phyloP scores from a whole-genome alignment of 2,888 invertebrate species.

The Plebejus anna region DNA sequence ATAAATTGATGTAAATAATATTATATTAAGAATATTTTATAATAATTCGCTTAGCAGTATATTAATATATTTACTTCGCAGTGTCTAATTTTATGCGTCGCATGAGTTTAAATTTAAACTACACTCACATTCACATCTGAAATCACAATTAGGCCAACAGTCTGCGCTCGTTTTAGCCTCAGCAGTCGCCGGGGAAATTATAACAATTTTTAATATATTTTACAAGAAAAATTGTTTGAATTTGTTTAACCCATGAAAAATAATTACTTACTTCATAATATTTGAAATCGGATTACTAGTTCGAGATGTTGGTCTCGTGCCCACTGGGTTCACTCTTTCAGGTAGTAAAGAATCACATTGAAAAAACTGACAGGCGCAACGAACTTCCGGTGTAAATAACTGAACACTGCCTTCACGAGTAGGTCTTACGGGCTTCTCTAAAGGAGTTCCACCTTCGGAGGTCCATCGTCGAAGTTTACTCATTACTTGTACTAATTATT shows the following conservation, averaged over 20 bases:
- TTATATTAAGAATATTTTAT: not conserved
- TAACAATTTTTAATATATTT: slow-evolving; percentile 52
- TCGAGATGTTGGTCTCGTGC: slow-evolving; percentile 83
- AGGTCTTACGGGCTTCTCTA: slow-evolving; percentile 82
- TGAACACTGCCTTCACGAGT: slow-evolving; percentile 86
- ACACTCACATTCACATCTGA: slow-evolving; percentile 53
- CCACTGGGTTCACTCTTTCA: slow-evolving; percentile 85
- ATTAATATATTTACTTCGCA: slow-evolving; percentile 50
- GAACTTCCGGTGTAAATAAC: slow-evolving; percentile 87
- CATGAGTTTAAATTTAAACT: slow-evolving; percentile 63
- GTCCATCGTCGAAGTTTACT: slow-evolving; percentile 81
- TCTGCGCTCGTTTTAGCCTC: slow-evolving; percentile 75
- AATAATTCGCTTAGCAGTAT: slow-evolving; percentile 45
- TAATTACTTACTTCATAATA: slow-evolving; percentile 63
- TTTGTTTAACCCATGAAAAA: not conserved
- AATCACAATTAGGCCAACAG: slow-evolving; percentile 76
- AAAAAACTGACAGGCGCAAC: slow-evolving; percentile 92
- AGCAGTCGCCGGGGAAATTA: slow-evolving; percentile 67
- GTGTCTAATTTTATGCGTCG: slow-evolving; percentile 50
- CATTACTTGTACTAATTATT: slow-evolving; percentile 57
- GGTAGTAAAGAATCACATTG: slow-evolving; percentile 89
- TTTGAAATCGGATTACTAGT: slow-evolving; percentile 71
- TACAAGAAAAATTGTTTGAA: slow-evolving; percentile 51
- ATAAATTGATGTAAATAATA: not conserved
- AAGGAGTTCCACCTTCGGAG: slow-evolving; percentile 83